These are phyloP conservation scores for Cosmia trapezina DNA, from an alignment of 2,888 invertebrate genomes.

Conservation along the genomic window DNA sequence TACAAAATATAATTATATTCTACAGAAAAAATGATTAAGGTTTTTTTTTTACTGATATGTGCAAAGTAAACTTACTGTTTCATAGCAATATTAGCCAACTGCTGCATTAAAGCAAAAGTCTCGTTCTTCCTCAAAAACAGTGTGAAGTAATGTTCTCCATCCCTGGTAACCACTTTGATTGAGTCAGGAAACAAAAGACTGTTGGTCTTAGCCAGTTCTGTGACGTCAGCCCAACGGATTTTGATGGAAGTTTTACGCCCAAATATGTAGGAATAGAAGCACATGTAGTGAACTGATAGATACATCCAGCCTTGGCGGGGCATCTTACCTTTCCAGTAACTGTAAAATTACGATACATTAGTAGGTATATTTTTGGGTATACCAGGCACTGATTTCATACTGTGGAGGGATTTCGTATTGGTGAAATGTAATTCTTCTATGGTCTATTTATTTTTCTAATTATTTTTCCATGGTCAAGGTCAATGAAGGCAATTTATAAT, in stretches of 20 bases:
- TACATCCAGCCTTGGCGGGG: constrained; percentile 99
- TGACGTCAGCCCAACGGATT: constrained; percentile 97
- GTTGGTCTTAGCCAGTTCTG: constrained; percentile 94
- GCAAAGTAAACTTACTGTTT: constrained; percentile 92
- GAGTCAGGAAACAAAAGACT: constrained; percentile 95
- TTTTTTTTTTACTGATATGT: not conserved
- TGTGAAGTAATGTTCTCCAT: constrained; percentile 97
- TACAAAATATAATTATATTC: constrained; percentile 8
- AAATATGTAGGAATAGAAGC: constrained; percentile 98
- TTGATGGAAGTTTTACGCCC: constrained; percentile 97
- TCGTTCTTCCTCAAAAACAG: constrained; percentile 97
- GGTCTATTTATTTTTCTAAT: too few species aligned
- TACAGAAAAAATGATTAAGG: not conserved
- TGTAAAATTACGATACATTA: constrained; percentile 80
- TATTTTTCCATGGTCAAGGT: not conserved
- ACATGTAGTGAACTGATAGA: constrained; percentile 98
- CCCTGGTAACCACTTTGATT: constrained; percentile 96
- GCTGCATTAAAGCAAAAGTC: constrained; percentile 97
- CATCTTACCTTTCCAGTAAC: constrained; percentile 97
- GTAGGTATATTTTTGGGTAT: not conserved
- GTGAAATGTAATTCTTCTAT: not conserved
- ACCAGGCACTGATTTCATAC: not conserved
- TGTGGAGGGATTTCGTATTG: not conserved
- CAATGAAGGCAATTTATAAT: not conserved
- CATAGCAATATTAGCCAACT: constrained; percentile 99